These are phyloP conservation scores for Myiotriccus ornatus DNA, from an alignment of 2,797 vertebrate species.

Conservation along the genomic window DNA sequence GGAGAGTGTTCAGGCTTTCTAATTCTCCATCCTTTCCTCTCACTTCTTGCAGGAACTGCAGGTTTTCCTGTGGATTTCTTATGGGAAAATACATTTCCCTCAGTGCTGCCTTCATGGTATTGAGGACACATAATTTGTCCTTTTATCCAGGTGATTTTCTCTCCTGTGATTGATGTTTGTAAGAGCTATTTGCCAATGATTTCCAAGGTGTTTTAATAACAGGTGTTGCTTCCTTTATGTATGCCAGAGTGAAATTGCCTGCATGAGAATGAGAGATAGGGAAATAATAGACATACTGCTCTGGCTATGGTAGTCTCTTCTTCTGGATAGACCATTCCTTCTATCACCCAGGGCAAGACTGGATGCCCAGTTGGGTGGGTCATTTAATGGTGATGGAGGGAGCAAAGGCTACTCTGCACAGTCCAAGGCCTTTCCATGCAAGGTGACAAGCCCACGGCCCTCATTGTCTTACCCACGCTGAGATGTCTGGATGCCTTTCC, in stretches of 20 bases:
- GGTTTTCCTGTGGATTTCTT: background rate
- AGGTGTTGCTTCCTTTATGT: background rate
- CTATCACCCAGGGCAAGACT: background rate
- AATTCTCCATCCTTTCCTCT: background rate
- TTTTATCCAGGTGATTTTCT: background rate
- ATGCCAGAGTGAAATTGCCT: background rate
- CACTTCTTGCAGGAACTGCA: background rate
- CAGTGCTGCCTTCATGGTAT: background rate
- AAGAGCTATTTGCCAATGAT: background rate
- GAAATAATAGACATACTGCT: background rate
- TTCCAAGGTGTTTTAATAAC: background rate
- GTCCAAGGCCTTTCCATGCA: background rate
- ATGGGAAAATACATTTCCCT: background rate
- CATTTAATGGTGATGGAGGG: background rate
- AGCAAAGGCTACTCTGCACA: background rate
- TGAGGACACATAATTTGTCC: background rate
- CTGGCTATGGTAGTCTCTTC: background rate
- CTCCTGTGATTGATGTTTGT: background rate
- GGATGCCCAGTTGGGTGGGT: background rate
- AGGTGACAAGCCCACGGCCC: background rate
- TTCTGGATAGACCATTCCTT: background rate
- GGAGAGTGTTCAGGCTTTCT: background rate
- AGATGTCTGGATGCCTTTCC: background rate
- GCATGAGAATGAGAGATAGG: background rate
- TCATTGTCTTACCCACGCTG: accelerated